Evolutionary conservation across 2,113 vertebrate genomes (phyloP).

Genomic region (Cyanoramphus novaezelandiae): DNA sequence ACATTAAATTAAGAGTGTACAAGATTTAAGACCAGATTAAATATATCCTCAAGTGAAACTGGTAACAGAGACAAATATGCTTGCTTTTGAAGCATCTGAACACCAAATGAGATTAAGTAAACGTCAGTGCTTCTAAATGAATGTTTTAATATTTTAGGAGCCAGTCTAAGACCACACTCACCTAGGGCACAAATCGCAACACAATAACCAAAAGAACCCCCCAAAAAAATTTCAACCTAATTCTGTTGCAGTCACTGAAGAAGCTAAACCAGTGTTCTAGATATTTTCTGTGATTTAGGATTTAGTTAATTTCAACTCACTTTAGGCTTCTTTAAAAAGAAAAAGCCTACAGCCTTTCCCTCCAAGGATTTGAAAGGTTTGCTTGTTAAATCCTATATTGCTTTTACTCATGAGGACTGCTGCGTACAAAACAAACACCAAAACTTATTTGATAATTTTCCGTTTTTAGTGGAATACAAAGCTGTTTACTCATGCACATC

Average conservation of each 20-base stretch:
- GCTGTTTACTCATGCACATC: background rate
- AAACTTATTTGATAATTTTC: background rate
- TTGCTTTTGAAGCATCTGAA: background rate
- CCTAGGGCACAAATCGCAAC: background rate
- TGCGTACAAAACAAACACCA: background rate
- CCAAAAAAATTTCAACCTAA: background rate
- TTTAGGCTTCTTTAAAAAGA: background rate
- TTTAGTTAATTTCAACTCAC: background rate
- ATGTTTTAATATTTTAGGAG: background rate
- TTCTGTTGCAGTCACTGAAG: background rate
- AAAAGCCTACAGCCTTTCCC: background rate
- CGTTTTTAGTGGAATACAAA: background rate
- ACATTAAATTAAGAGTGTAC: background rate
- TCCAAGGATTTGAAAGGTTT: background rate
- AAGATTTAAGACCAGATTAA: background rate
- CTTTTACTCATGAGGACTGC: background rate
- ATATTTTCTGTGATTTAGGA: background rate
- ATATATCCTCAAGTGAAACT: background rate
- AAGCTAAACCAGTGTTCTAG: background rate
- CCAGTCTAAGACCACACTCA: background rate
- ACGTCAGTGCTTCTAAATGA: background rate
- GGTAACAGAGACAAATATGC: background rate
- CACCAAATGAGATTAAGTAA: background rate
- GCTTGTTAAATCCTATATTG: background rate
- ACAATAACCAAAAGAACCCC: background rate